Evolutionary conservation across 1,140 invertebrate species (phyloP).

Genomic region (Drosophila miranda): DNA sequence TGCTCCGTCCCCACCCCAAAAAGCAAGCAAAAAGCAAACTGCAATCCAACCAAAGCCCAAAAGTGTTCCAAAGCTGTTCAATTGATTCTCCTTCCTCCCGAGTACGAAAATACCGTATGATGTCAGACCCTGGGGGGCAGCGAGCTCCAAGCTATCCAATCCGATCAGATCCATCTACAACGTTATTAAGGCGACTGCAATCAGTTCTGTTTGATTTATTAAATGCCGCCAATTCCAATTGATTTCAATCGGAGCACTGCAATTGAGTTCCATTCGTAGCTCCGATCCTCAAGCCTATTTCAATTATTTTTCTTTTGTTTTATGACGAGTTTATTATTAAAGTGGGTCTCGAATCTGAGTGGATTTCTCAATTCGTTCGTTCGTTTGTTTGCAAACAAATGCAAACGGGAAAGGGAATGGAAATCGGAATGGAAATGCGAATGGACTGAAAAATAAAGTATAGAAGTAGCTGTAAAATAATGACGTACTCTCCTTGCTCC

Average conservation of each 20-base stretch:
- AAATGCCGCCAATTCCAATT: constrained; percentile 62
- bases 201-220: constrained; percentile 45
- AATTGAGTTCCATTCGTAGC: constrained; percentile 58
- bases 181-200: constrained; percentile 19
- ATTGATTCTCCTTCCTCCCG: constrained; percentile 19
- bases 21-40: constrained; percentile 3
- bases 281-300: constrained; percentile 50
- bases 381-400: constrained; percentile 52
- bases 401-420: too few species aligned
- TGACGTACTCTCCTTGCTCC: constrained; percentile 38
- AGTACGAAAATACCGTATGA: constrained; percentile 19
- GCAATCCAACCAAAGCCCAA: constrained; percentile 21
- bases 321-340: constrained; percentile 72
- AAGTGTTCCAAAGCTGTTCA: constrained; percentile 25
- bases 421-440: constrained; percentile 1
- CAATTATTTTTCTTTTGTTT: constrained; percentile 54
- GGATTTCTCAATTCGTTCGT: constrained; percentile 38
- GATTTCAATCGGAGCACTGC: constrained; percentile 52
- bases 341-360: constrained; percentile 23
- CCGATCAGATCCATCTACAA: constrained; percentile 3
- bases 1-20: background rate
- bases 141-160: background rate
- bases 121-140: constrained; percentile 24
- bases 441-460: constrained; percentile 38
- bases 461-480: constrained; percentile 61